A percentile compares a stretch with the other conserved stretches of the same genome.
Conservation (phyloP, 2,113 vertebrate genomes). For the Benitochromis conjunctus region DNA sequence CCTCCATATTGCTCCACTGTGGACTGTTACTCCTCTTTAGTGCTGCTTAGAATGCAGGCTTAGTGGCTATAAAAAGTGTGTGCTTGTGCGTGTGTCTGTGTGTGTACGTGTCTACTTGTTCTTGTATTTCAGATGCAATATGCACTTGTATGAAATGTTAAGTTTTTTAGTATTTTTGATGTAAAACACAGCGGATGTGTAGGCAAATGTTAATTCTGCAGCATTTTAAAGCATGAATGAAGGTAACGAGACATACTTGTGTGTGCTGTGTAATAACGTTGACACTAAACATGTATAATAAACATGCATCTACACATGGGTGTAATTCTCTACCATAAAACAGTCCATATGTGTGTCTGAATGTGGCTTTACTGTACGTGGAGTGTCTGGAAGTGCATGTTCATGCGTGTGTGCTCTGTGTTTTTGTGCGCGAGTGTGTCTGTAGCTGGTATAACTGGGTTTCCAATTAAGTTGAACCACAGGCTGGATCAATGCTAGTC, state of each 20-base stretch:
- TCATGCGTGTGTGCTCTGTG: slow-evolving; percentile 5
- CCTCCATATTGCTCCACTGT: slow-evolving; percentile 68
- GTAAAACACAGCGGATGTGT: neutral
- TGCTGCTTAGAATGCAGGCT: slow-evolving; percentile 61
- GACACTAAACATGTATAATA: slow-evolving; percentile 8
- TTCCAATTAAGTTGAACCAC: slow-evolving; percentile 79
- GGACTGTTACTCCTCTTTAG: slow-evolving; percentile 67
- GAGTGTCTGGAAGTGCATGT: slow-evolving; percentile 1
- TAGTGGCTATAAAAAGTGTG: slow-evolving; percentile 38
- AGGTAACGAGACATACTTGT: neutral
- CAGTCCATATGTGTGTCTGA: slow-evolving; percentile 20
- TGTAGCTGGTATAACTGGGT: slow-evolving; percentile 72
- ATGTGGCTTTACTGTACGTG: slow-evolving; percentile 8
- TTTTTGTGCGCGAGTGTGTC: slow-evolving; percentile 61
- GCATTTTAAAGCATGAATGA: slow-evolving; percentile 2
- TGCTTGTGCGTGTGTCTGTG: neutral
- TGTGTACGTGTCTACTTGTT: neutral
- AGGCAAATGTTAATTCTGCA: slow-evolving; percentile 19
- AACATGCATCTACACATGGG: neutral
- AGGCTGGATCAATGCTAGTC: slow-evolving; percentile 73
- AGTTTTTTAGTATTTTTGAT: neutral
- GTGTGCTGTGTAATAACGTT: slow-evolving; percentile 28
- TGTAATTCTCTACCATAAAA: slow-evolving; percentile 1
- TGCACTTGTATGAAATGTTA: neutral
- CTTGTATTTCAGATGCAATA: slow-evolving; percentile 5